Conservation (phyloP, 2,888 invertebrate species). For the Pristionchus exspectatus region DNA sequence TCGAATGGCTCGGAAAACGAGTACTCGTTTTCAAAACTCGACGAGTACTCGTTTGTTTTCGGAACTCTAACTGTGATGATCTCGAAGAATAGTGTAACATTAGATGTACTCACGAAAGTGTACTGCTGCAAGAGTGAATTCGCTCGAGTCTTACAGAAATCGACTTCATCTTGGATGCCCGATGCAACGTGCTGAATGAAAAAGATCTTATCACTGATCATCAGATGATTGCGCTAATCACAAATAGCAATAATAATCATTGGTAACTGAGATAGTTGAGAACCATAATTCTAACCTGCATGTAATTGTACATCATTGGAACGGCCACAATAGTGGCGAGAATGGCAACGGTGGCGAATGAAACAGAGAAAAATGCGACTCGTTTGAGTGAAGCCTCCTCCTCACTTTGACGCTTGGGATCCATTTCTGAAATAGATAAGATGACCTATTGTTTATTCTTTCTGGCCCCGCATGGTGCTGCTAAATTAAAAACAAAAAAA, state of each 20-base stretch:
- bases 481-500: too few relatives aligned
- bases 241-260: too few relatives aligned
- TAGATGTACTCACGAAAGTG: constrained; percentile 25
- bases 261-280: too few relatives aligned
- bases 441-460: too few relatives aligned
- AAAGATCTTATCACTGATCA: not conserved
- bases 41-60: too few relatives aligned
- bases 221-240: not conserved
- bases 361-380: constrained; percentile 51
- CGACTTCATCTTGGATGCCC: constrained; percentile 47
- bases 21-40: too few relatives aligned
- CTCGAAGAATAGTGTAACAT: too few relatives aligned
- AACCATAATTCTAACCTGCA: constrained; percentile 30
- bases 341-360: constrained; percentile 44
- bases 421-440: constrained; percentile 20
- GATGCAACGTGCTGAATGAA: constrained; percentile 36
- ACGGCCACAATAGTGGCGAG: constrained; percentile 24
- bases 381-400: constrained; percentile 38
- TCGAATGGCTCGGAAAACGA: too few relatives aligned
- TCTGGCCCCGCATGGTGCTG: too few relatives aligned
- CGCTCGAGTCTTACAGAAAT: constrained; percentile 53
- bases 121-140: constrained; percentile 51
- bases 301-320: constrained; percentile 53
- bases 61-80: too few relatives aligned
- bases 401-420: not conserved